A percentile compares a stretch with the other conserved stretches of the same genome.
phyloP scores from a whole-genome alignment of 2,113 vertebrate species.

The Syrmaticus mikado region DNA sequence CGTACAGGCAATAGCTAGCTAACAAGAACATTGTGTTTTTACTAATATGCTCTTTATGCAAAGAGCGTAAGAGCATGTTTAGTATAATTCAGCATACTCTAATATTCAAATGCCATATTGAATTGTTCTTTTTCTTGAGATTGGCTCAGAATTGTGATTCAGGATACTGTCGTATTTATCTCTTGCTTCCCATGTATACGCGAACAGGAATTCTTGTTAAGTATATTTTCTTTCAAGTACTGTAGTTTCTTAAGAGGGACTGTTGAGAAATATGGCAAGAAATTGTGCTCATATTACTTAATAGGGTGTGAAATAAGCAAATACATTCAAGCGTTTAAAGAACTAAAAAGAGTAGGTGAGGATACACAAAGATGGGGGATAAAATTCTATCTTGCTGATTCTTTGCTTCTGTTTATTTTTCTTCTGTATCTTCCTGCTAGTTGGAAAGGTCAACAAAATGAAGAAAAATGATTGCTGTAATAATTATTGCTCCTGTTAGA shows the following conservation, averaged over 20 bases:
- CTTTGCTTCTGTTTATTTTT: not conserved
- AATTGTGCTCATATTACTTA: not conserved
- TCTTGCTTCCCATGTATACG: not conserved
- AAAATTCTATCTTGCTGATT: not conserved
- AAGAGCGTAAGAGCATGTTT: not conserved
- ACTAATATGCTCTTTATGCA: not conserved
- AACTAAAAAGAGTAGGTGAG: not conserved
- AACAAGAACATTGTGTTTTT: not conserved
- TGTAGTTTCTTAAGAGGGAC: not conserved
- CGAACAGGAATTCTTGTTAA: not conserved
- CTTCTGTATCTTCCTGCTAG: not conserved
- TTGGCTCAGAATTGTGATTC: not conserved
- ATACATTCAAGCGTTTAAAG: not conserved
- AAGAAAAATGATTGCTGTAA: not conserved
- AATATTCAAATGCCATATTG: not conserved
- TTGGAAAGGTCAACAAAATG: not conserved
- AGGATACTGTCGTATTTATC: not conserved
- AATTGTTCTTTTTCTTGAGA: not conserved
- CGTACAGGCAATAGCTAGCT: not conserved
- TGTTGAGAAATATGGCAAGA: not conserved
- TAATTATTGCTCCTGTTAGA: not conserved
- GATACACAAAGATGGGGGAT: not conserved
- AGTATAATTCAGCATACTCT: not conserved
- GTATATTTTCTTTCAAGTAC: not conserved
- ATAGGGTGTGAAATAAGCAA: not conserved